Evolutionary conservation across 2,113 vertebrate species (phyloP).

Genomic region (Ibidorhyncha struthersii): DNA sequence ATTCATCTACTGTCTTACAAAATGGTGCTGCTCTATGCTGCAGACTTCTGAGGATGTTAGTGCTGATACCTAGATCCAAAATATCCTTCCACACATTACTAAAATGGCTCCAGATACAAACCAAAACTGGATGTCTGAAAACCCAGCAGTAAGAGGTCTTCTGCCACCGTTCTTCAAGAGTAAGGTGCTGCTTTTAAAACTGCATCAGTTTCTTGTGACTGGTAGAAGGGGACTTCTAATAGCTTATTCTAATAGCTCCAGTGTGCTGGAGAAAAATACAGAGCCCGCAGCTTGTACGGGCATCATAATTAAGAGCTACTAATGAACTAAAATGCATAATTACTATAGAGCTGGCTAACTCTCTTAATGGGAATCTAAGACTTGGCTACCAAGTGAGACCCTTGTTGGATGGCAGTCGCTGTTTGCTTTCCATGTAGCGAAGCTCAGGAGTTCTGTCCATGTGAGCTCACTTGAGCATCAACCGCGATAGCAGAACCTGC

Average conservation of each 20-base stretch:
- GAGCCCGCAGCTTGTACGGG: background rate
- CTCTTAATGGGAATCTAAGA: background rate
- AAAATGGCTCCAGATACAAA: background rate
- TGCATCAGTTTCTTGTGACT: background rate
- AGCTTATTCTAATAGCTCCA: background rate
- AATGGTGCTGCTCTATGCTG: background rate
- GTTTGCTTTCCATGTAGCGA: background rate
- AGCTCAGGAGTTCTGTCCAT: background rate
- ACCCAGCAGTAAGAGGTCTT: background rate
- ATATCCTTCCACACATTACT: background rate
- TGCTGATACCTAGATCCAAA: background rate
- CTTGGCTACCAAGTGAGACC: background rate
- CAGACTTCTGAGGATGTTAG: background rate
- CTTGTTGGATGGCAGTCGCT: background rate
- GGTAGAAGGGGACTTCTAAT: background rate
- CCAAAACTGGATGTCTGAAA: background rate
- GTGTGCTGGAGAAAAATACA: background rate
- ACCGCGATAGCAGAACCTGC: background rate
- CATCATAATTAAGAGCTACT: background rate
- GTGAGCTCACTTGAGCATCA: background rate
- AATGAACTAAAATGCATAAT: background rate
- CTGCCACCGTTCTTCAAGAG: background rate
- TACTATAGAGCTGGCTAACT: background rate
- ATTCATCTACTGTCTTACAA: background rate
- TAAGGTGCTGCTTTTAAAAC: background rate